Conservation (phyloP, 2,797 vertebrate species). For the Hydrophis major region DNA sequence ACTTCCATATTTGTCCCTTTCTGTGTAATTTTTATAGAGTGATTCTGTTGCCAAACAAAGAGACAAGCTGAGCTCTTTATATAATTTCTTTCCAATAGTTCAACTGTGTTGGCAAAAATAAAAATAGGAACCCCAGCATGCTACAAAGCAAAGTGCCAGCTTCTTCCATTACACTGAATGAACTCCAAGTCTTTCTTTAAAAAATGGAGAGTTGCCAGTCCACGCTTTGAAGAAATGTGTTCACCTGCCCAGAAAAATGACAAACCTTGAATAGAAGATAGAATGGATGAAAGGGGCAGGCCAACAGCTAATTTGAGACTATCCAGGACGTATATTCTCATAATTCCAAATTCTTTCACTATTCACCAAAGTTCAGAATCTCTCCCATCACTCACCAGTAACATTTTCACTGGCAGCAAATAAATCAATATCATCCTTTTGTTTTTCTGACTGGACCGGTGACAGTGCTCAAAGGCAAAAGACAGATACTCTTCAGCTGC, state of each 20-base stretch:
- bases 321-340: not conserved
- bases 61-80: not conserved
- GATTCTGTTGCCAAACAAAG: not conserved
- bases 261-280: not conserved
- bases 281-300: not conserved
- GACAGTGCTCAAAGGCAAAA: constrained; percentile 90
- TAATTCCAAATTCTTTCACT: not conserved
- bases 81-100: not conserved
- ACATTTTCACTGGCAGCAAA: constrained; percentile 95
- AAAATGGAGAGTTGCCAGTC: not conserved
- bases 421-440: constrained; percentile 97
- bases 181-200: not conserved
- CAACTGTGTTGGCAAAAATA: not conserved
- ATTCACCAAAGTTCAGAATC: not conserved
- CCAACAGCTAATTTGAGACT: not conserved
- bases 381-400: constrained; percentile 77
- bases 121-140: not conserved
- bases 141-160: not conserved
- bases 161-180: not conserved
- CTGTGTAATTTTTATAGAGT: not conserved
- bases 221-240: not conserved
- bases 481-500: constrained; percentile 93
- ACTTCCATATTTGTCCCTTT: not conserved
- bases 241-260: not conserved
- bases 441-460: constrained; percentile 92